Evolutionary conservation across 37 sponge, comb jelly and placozoan genomes (phyloP).

Genomic region (Bolinopsis microptera): DNA sequence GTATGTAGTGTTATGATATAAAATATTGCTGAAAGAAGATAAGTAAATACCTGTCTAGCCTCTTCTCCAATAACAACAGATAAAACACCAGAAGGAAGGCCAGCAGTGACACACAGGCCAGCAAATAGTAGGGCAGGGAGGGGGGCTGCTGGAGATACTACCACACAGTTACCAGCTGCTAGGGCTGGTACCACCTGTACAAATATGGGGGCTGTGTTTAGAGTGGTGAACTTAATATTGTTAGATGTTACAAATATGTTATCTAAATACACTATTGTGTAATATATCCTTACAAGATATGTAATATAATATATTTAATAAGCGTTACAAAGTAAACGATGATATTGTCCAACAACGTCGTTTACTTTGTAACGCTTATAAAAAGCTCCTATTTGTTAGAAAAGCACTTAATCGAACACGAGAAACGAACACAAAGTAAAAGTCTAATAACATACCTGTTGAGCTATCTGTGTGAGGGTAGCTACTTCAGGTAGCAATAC

Average conservation of each 20-base stretch:
- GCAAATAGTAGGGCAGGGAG: slow-evolving; percentile 93
- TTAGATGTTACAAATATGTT: background rate
- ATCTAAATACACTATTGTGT: background rate
- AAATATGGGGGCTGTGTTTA: background rate
- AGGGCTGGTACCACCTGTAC: background rate
- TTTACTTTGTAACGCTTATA: too few relatives aligned
- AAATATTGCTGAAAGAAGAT: too few relatives aligned
- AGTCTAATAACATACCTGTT: slow-evolving; percentile 37
- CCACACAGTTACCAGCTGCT: slow-evolving; percentile 14
- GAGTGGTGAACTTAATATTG: background rate
- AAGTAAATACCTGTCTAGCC: background rate
- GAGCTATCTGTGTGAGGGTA: background rate
- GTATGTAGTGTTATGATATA: too few relatives aligned
- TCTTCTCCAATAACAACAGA: background rate
- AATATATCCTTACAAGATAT: background rate
- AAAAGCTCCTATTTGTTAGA: too few relatives aligned
- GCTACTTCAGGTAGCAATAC: slow-evolving; percentile 10
- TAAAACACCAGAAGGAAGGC: slow-evolving; percentile 83
- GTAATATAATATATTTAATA: background rate
- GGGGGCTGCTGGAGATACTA: background rate
- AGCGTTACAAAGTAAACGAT: too few relatives aligned
- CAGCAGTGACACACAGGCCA: slow-evolving; percentile 98
- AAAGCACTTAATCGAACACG: too few relatives aligned
- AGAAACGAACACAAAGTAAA: too few relatives aligned
- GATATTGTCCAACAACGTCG: too few relatives aligned